Evolutionary conservation across 2,797 vertebrate species (phyloP).

Genomic region (Acrossocheilus fasciatus): DNA sequence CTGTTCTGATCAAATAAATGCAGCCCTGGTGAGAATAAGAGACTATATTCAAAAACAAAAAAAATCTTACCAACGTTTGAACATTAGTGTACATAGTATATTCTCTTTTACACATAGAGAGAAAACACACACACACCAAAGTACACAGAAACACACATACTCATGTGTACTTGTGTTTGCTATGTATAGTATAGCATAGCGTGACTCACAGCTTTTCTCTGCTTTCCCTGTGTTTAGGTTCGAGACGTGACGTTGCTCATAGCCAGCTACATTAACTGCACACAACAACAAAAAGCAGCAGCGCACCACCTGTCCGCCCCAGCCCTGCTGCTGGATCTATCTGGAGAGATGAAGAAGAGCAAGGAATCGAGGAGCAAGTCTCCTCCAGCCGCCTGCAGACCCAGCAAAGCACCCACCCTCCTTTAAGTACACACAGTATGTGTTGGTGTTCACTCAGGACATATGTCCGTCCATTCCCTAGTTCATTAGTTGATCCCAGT

Average conservation of each 20-base stretch:
- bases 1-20: background rate
- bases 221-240: conserved; percentile 78
- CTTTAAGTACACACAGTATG: conserved; percentile 75
- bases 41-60: background rate
- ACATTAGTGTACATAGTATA: background rate
- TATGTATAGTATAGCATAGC: background rate
- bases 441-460: background rate
- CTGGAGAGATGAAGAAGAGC: conserved; percentile 76
- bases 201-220: background rate
- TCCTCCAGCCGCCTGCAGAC: conserved; percentile 79
- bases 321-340: conserved; percentile 82
- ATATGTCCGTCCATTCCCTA: background rate
- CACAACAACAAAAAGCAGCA: conserved; percentile 89
- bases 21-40: background rate
- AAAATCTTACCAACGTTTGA: background rate
- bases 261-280: conserved; percentile 93
- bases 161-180: background rate
- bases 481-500: background rate
- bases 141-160: background rate
- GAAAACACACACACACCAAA: conserved; percentile 4
- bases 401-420: conserved; percentile 91
- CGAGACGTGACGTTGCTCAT: conserved; percentile 93
- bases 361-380: conserved; percentile 84
- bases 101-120: background rate
- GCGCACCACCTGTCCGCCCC: conserved; percentile 93